Evolutionary conservation across 2,797 vertebrate species (phyloP), one percentile per base, ranked within the genome.

Genomic region (Ambastaia sidthimunki): DNA sequence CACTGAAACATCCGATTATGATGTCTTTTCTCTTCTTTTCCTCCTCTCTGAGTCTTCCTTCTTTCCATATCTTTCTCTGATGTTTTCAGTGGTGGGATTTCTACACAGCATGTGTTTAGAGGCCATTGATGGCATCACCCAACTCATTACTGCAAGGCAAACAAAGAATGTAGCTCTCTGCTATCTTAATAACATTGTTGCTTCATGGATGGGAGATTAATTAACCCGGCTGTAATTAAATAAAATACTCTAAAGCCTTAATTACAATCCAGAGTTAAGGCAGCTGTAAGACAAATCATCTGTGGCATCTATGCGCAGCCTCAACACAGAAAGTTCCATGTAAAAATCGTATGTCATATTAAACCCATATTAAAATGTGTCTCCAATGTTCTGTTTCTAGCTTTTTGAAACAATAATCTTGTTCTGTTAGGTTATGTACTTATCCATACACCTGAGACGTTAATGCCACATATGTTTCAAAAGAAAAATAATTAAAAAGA

Each of bases 141-240:
- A 86, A 86, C 91, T 92, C 90, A 93, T 93, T 90, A 92, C 85
- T 60, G 78, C 78, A 80, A 63, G 75, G 85, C 86, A 93, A 93
- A 93, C 90, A 92, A 90, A 93, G 88, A 81, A 83, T 19, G 7
- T 76, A 82, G 84, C 86, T 86, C 82, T 83, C 82, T 73, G 78
- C 90, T 86, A 87, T 89, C 82, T 89, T 85, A 85, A 86, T 84
- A 85, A 81, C 76, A 77, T 76, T 74, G 54, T 87, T 81, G 79
- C 74, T 84, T 80, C 74, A 78, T 76, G 79, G 75, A 83, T 83
- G 76, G 81, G 67, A 85, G 84, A 87, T 86, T 83, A 87, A 86
- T 85, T 86, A 84, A 88, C 78, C 75, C 65, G 37, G 34, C 70
- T 66, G 60, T 89, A 83, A 89, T 84, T 84, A 76, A 80, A 74